Evolutionary conservation across 2,797 vertebrate species (phyloP).

Genomic region (Eupleurogrammus muticus): DNA sequence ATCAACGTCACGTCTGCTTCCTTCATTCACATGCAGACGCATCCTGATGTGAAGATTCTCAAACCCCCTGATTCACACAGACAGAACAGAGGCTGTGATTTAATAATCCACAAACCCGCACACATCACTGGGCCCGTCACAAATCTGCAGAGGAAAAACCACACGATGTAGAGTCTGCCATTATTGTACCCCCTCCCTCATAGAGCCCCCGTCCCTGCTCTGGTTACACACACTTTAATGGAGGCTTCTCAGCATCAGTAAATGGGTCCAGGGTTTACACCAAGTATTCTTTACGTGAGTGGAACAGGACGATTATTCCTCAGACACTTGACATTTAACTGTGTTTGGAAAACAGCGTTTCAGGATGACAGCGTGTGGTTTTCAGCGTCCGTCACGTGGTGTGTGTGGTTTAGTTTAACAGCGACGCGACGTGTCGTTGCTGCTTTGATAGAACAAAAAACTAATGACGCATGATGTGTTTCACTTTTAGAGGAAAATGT

Average conservation of each 20-base stretch:
- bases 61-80: not conserved
- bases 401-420: not conserved
- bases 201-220: not conserved
- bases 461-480: no score
- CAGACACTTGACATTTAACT: not conserved
- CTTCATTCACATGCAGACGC: not conserved
- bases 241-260: no score
- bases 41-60: not conserved
- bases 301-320: not conserved
- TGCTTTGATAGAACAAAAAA: no score
- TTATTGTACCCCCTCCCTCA: not conserved
- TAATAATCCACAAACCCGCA: not conserved
- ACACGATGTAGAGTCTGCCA: not conserved
- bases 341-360: not conserved
- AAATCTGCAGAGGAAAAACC: not conserved
- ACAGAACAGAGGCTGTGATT: not conserved
- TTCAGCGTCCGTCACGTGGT: not conserved
- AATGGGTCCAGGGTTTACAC: not conserved
- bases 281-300: not conserved
- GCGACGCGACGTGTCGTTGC: not conserved
- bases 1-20: not conserved
- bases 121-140: not conserved
- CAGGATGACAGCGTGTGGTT: not conserved
- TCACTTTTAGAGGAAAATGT: no score
- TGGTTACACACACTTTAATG: conserved; percentile 10